Base-by-base conservation (phyloP, 2,888 invertebrate species). In the Eugnorisma glareosa region DNA sequence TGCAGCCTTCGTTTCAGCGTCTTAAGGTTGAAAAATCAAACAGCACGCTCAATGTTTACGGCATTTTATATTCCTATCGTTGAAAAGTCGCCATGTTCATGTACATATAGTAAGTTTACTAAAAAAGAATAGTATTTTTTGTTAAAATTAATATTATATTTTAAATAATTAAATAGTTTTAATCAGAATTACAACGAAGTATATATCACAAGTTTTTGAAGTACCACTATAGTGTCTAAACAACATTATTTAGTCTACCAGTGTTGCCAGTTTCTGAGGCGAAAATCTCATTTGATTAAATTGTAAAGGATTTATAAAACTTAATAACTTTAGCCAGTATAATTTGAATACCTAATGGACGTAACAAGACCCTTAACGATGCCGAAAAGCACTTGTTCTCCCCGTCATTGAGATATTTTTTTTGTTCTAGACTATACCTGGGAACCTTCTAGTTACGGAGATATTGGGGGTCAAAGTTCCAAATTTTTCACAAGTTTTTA, bases 131-230 rank as follows among this genome's bases (percentile, higher is more conserved):
- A 69, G 64, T 79, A 75, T 73, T 82, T 82, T 82, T 71, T 71
- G 77, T 82, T 82, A 79, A 48, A 69, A 74, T 43, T 57, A 73
- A 61, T 74, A 28, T 77, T 40, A 54, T 28, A 31, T 73, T 40
- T 61, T 35, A n/a, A 59, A 15, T 31, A 28, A 40, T n/a, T 24
- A 67, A 31, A 35, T 80, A 77, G 61, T 40, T 63, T 7, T 84
- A 84, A 81, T 73, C 31, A 43, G 48, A 68, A 59, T 72, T 73
- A 84, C 83, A 84, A 81, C 83, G 83, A 84, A 83, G n/a, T 64
- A 11, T 74, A 64, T 13, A 37, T 79, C 83, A 83, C 83, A 83
- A 79, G 6, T 59, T 71, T 54, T 71, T 51, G 13, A 51, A 68
- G 67, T 81, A 76, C 57, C 37, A 67, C 54, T 73, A 31, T 28